Percentiles rank a stretch among this genome's conserved stretches.
These are phyloP conservation scores for Catocala fraxini DNA, from an alignment of 2,888 invertebrate species.

Conservation along the genomic window DNA sequence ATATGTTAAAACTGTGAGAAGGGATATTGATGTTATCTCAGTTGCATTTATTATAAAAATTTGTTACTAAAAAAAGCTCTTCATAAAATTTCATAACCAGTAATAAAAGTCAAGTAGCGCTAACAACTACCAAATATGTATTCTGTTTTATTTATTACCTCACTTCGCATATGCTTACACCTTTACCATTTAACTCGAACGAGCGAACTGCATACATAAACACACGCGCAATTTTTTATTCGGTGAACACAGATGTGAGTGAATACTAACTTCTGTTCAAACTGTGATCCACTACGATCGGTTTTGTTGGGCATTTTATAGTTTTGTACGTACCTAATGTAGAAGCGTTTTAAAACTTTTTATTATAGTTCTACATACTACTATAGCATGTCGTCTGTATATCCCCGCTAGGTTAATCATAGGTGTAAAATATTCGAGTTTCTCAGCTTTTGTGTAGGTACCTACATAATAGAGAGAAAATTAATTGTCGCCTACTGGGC, in stretches of 20 bases:
- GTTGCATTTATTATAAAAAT: conserved; percentile 85
- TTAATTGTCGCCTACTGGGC: no score
- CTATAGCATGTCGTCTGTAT: no score
- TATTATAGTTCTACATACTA: background rate
- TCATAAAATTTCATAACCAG: no score
- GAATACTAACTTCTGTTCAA: conserved; percentile 35
- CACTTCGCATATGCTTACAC: background rate
- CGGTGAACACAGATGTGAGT: conserved; percentile 27
- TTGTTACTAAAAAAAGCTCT: conserved; percentile 70
- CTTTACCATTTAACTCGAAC: conserved; percentile 25
- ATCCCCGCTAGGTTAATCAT: no score
- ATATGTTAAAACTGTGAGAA: conserved; percentile 67
- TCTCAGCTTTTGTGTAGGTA: no score
- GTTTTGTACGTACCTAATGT: background rate
- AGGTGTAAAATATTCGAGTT: no score
- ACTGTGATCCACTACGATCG: conserved; percentile 13
- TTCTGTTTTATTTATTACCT: background rate
- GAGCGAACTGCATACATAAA: conserved; percentile 25
- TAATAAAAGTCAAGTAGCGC: no score
- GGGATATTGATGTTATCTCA: conserved; percentile 74
- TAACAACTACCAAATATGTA: no score
- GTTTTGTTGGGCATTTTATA: conserved; percentile 10
- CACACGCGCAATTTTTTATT: conserved; percentile 41
- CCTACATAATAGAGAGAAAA: no score
- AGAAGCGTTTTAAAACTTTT: background rate